Evolutionary conservation across 1,140 invertebrate genomes (phyloP).

Genomic region (Micrasema minimum): DNA sequence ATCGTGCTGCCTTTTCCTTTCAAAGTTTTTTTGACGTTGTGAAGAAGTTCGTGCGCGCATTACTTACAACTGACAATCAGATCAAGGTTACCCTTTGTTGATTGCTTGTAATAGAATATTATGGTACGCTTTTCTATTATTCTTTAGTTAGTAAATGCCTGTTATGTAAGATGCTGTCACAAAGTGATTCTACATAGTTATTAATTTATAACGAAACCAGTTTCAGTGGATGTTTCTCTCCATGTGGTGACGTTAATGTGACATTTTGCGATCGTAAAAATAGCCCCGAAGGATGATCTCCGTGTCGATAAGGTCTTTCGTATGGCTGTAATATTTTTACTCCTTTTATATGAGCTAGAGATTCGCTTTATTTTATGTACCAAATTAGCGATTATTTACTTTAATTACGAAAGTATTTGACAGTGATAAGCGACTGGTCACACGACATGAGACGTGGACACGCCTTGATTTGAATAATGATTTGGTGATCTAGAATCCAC

Average conservation of each 20-base stretch:
- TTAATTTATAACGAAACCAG: slow-evolving; percentile 28
- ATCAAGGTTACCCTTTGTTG: slow-evolving; percentile 12
- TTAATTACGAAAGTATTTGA: no score
- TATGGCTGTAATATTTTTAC: slow-evolving; percentile 9
- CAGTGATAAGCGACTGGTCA: no score
- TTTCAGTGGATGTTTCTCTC: slow-evolving; percentile 16
- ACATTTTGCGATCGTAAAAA: slow-evolving; percentile 33
- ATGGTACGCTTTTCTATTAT: background rate
- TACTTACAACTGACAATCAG: slow-evolving; percentile 12
- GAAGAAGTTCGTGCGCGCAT: slow-evolving; percentile 16
- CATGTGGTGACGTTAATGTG: slow-evolving; percentile 29
- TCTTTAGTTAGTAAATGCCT: slow-evolving; percentile 2
- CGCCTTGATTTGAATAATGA: no score
- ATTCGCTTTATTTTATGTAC: background rate
- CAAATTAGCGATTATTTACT: background rate
- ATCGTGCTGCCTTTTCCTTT: background rate
- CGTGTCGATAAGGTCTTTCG: slow-evolving; percentile 22
- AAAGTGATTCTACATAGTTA: slow-evolving; percentile 23
- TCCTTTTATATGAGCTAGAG: slow-evolving; percentile 16
- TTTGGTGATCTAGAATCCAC: no score
- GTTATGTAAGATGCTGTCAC: slow-evolving; percentile 2
- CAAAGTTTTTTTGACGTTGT: background rate
- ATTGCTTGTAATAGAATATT: slow-evolving; percentile 10
- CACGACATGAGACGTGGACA: no score
- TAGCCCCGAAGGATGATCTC: slow-evolving; percentile 26